A percentile compares a stretch with the other conserved stretches of the same genome.
Evolutionary conservation across 2,888 invertebrate genomes (phyloP).

Genomic region (Stenichneumon culpator): DNA sequence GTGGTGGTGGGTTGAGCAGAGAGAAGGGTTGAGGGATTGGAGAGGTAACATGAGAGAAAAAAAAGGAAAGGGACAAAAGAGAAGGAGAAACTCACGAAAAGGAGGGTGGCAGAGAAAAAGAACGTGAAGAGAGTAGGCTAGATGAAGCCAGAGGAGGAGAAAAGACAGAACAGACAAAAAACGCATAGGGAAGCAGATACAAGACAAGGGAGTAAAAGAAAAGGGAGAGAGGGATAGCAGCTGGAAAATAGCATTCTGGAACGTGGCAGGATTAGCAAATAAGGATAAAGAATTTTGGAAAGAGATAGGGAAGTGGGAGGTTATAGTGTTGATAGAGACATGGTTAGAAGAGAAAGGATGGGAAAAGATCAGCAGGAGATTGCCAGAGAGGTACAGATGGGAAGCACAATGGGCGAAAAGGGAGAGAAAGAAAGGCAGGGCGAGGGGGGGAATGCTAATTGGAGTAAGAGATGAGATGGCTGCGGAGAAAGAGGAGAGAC

Average conservation of each 20-base stretch:
- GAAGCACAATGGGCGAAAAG: conserved; percentile 24
- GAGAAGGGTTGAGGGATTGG: not conserved
- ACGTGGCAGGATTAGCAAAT: conserved; percentile 63
- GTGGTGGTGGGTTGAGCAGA: not conserved
- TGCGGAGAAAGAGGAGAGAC: not conserved
- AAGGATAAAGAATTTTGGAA: conserved; percentile 68
- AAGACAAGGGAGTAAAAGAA: not conserved
- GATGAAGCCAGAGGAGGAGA: not conserved
- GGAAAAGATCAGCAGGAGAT: conserved; percentile 24
- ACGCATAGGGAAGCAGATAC: not conserved
- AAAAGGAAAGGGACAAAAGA: not conserved
- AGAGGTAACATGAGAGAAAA: not conserved
- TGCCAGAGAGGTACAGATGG: conserved; percentile 63
- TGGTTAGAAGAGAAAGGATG: conserved; percentile 68
- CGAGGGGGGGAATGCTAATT: conserved; percentile 52
- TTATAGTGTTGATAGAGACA: conserved; percentile 64
- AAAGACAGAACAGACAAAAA: not conserved
- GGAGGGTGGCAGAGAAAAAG: not conserved
- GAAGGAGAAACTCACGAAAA: not conserved
- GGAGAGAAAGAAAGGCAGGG: no score
- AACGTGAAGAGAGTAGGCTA: not conserved
- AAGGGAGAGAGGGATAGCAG: conserved; percentile 15
- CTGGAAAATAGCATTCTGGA: conserved; percentile 62
- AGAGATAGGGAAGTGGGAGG: conserved; percentile 55
- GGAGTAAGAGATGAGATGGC: conserved; percentile 55